Conservation (phyloP, 2,888 invertebrate genomes). For the Xestia xanthographa region DNA sequence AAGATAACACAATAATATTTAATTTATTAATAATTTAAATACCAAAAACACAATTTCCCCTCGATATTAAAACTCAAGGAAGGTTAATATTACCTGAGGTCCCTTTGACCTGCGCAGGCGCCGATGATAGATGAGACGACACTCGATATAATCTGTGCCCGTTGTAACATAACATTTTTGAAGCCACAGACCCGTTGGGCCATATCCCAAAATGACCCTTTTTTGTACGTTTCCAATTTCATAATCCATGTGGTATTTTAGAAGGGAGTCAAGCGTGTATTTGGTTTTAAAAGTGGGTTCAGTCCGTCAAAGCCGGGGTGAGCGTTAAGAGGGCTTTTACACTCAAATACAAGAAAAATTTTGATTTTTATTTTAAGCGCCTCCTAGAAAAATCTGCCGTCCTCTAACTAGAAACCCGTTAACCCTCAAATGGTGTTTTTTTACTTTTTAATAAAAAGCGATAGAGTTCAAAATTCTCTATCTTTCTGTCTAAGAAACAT, state of each 20-base stretch:
- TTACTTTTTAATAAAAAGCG: too few species aligned
- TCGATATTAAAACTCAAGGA: background rate
- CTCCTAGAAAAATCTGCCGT: too few species aligned
- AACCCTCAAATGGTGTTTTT: too few species aligned
- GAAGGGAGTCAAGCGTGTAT: background rate
- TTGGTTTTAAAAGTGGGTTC: background rate
- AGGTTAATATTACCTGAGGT: conserved; percentile 38
- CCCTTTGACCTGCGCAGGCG: conserved; percentile 27
- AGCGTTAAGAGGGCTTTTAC: too few species aligned
- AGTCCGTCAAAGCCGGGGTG: background rate
- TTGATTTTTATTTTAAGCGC: too few species aligned
- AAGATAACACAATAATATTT: background rate
- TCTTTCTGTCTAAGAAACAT: too few species aligned
- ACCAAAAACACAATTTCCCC: background rate
- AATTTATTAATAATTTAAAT: background rate
- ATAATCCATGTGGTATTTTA: conserved; percentile 47
- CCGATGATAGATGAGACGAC: conserved; percentile 54
- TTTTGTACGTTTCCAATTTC: conserved; percentile 52
- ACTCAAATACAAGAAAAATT: too few species aligned
- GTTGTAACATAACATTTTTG: conserved; percentile 18
- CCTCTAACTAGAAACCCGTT: too few species aligned
- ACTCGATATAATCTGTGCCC: conserved; percentile 41
- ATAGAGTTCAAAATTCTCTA: too few species aligned
- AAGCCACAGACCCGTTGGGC: background rate
- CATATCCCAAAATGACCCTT: conserved; percentile 22